phyloP scores from a whole-genome alignment of 2,888 invertebrate species.

The Coelinius sp. region DNA sequence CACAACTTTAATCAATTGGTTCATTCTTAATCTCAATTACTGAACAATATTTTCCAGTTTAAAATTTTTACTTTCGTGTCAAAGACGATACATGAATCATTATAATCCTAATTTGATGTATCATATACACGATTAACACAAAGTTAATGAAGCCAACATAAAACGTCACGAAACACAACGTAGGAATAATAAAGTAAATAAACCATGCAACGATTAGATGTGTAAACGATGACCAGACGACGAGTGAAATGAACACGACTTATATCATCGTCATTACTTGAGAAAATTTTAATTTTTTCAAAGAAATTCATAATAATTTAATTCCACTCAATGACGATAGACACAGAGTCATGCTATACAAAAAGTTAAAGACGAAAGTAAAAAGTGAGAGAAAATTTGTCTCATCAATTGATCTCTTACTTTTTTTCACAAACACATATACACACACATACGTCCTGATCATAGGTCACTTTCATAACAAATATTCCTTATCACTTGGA shows the following conservation, averaged over 20 bases:
- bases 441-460: constrained; percentile 24
- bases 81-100: constrained; percentile 37
- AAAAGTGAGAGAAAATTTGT: not conserved
- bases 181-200: constrained; percentile 70
- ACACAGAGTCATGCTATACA: constrained; percentile 36
- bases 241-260: constrained; percentile 1
- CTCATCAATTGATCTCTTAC: not conserved
- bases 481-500: constrained; percentile 36
- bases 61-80: constrained; percentile 26
- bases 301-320: constrained; percentile 15
- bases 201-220: constrained; percentile 69
- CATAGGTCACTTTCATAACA: not conserved
- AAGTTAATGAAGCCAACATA: constrained; percentile 72
- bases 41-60: not conserved
- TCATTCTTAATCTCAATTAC: no score
- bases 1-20: not conserved
- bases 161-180: constrained; percentile 78
- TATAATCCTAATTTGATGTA: constrained; percentile 13
- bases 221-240: constrained; percentile 15
- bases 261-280: not conserved
- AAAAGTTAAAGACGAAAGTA: constrained; percentile 36
- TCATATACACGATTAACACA: constrained; percentile 58
- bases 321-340: constrained; percentile 29
- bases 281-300: not conserved
- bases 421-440: constrained; percentile 8